Evolutionary conservation across 2,113 vertebrate genomes (phyloP).

Genomic region (Xiphorhynchus elegans): DNA sequence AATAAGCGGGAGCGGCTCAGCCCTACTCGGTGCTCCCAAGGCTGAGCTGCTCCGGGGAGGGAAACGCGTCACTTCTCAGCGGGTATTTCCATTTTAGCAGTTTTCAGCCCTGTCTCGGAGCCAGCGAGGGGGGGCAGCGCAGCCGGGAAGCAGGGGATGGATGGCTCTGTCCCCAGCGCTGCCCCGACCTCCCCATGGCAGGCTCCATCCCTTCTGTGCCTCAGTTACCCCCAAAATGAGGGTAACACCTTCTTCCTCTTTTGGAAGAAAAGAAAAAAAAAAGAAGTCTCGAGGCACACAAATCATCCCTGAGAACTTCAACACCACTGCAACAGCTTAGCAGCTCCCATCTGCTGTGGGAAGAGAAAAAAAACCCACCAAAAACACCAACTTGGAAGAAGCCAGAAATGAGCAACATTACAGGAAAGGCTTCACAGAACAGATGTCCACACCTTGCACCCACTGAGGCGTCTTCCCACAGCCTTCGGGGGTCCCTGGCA

Average conservation of each 20-base stretch:
- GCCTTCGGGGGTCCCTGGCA: neutral
- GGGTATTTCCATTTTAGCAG: conserved; percentile 22
- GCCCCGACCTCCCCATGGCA: neutral
- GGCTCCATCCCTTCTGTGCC: neutral
- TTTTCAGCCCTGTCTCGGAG: neutral
- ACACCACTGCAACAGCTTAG: neutral
- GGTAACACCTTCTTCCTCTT: neutral
- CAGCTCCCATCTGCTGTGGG: neutral
- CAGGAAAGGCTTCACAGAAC: neutral
- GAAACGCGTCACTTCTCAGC: neutral
- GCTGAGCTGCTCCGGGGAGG: neutral
- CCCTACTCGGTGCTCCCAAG: neutral
- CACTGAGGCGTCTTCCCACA: neutral
- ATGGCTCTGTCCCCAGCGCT: accelerated
- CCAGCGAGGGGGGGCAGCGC: neutral
- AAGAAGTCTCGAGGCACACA: neutral
- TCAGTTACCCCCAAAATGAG: accelerated
- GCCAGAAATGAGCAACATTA: neutral
- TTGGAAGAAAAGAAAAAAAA: neutral
- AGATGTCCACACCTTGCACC: neutral
- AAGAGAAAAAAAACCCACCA: neutral
- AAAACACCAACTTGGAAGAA: neutral
- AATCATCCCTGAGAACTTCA: neutral
- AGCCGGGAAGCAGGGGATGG: neutral
- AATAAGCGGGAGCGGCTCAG: neutral